Conservation (phyloP, 2,113 vertebrate genomes). For the Pelobates fuscus region DNA sequence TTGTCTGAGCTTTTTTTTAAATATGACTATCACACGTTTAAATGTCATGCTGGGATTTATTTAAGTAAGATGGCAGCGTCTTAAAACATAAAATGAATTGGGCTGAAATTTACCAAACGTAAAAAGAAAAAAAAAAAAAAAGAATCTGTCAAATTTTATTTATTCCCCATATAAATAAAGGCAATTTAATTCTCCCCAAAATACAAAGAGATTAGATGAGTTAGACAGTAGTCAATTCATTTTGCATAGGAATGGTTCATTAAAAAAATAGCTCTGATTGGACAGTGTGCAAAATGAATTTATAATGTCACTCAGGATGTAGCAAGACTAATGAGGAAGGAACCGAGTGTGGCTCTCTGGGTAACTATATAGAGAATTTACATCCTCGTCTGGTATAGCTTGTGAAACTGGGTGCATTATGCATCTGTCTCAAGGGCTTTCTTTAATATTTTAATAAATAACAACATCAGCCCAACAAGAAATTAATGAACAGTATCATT, state of each 20-base stretch:
- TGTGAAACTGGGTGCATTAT: constrained; percentile 86
- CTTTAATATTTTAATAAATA: constrained; percentile 99
- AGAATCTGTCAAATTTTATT: constrained; percentile 73
- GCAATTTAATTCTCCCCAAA: constrained; percentile 82
- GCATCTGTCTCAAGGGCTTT: constrained; percentile 92
- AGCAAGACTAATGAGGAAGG: constrained; percentile 94
- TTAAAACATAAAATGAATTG: constrained; percentile 66
- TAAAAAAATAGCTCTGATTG: constrained; percentile 80
- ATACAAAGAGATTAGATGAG: constrained; percentile 80
- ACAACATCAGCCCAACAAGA: constrained; percentile 99
- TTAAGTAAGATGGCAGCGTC: constrained; percentile 67
- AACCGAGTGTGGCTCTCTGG: constrained; percentile 69
- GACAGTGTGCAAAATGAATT: constrained; percentile 88
- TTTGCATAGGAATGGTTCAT: constrained; percentile 97
- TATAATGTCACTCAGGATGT: constrained; percentile 95
- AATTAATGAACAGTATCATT: constrained; percentile 99
- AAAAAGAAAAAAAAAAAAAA: constrained; percentile 56
- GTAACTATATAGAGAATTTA: constrained; percentile 74
- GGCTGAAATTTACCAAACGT: constrained; percentile 64
- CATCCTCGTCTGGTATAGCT: constrained; percentile 67
- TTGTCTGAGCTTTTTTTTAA: constrained; percentile 67
- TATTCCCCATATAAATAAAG: constrained; percentile 76
- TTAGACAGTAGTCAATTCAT: constrained; percentile 94
- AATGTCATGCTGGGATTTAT: constrained; percentile 72
- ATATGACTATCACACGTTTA: constrained; percentile 62